phyloP scores from a whole-genome alignment of 2,888 invertebrate genomes.

The Priocnemis perturbator region DNA sequence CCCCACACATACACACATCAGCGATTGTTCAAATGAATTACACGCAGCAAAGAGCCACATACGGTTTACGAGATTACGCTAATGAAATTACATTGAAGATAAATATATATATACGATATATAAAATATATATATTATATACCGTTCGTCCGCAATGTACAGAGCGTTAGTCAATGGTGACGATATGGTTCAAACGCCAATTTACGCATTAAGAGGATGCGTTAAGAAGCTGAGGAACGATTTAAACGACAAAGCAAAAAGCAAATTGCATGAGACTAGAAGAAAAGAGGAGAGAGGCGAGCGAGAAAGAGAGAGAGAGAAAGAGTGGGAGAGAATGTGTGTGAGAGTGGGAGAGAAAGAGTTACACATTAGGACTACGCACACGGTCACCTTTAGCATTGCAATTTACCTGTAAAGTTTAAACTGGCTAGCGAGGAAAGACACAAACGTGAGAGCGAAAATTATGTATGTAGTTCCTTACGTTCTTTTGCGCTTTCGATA shows the following conservation, averaged over 20 bases:
- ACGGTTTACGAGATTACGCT: constrained; percentile 16
- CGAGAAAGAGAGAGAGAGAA: constrained; percentile 1
- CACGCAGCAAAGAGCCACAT: constrained; percentile 16
- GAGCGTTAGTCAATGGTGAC: constrained; percentile 47
- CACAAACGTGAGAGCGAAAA: constrained; percentile 43
- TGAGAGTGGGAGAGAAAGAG: constrained; percentile 28
- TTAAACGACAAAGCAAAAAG: constrained; percentile 14
- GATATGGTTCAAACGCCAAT: constrained; percentile 30
- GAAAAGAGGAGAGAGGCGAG: no score
- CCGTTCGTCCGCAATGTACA: constrained; percentile 55
- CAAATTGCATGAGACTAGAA: constrained; percentile 18
- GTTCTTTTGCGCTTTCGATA: constrained; percentile 44
- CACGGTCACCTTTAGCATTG: constrained; percentile 35
- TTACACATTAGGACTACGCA: constrained; percentile 42
- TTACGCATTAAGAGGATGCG: constrained; percentile 21
- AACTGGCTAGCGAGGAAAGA: constrained; percentile 38
- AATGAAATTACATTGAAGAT: constrained; percentile 11
- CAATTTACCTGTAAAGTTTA: constrained; percentile 37
- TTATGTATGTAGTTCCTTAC: constrained; percentile 32
- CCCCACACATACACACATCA: constrained; percentile 10
- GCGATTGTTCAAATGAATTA: constrained; percentile 31
- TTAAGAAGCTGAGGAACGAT: constrained; percentile 2
- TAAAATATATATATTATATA: constrained; percentile 50
- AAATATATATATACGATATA: constrained; percentile 51
- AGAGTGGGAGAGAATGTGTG: constrained; percentile 13